Base-by-base conservation (phyloP, 2,888 invertebrate genomes). In the Chelonus formosanus region DNA sequence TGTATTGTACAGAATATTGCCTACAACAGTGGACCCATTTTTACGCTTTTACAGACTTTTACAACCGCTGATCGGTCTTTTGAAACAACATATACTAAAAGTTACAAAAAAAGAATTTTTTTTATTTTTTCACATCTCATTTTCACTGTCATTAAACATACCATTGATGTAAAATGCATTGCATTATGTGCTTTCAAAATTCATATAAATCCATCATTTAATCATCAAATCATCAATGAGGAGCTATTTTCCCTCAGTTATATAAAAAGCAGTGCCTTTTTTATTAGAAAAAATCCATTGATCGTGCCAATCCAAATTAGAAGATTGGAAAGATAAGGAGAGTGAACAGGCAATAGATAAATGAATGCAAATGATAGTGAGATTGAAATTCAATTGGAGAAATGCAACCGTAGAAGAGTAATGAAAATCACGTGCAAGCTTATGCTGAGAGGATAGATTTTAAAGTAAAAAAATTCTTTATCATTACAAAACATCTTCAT, bases 301-400 rank as follows among this genome's bases (percentile, higher is more conserved):
- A 74, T 71, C 71, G 75, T 75, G 75, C 74, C 76, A 76, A 75
- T 71, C 70, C 69, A 72, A 67, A 73, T 71, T 70, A 67, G 50
- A 67, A 45, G 55, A 70, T 58, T 63, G 65, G 65, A 56, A 63
- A 47, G 35, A 58, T 32, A 44, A 52, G 44, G 34, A 64, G 53
- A 20, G 58, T 53, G 50, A 61, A 44, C 57, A 48, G 64, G 35
- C 44, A 54, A 64, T n/a, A 57, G 62, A 58, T 67, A 60, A 58
- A 62, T n/a, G 54, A 62, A 44, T 50, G 50, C 7, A 40, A 58
- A 32, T 31, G 53, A 57, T 44, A 44, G 31, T n/a, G 47, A 45
- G 36, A 32, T 40, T 40, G 40, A 40, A 40, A 40, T 6, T 40
- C 4, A 40, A 40, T 40, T 52, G 44, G 56, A 52, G 52, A 45